Base-by-base conservation (phyloP, 2,888 invertebrate genomes). In the Tricholauxania praeusta region DNA sequence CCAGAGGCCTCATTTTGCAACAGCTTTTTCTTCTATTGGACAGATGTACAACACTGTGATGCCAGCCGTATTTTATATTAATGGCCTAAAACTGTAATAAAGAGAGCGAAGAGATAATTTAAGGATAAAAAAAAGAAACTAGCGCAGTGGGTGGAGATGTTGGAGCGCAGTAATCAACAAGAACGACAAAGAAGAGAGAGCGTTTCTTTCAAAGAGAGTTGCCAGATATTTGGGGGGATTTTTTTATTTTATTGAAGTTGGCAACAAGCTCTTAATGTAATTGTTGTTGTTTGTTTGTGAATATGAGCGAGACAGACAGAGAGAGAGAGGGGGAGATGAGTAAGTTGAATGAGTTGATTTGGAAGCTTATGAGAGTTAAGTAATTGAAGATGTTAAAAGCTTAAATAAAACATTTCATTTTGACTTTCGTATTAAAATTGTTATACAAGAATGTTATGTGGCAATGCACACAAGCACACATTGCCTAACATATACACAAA, bases 371-470 rank as follows among this genome's bases (percentile, higher is more conserved):
- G 78, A 78, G 67, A 74, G 73, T 74, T 79, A 79, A 81, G 80
- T 80, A 82, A 82, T 80, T 82, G 80, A 80, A 79, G 79, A 80
- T 78, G 78, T 79, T 80, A 79, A 79, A 80, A 80, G 80, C 79
- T 80, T 78, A 78, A 79, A 78, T 78, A 79, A 79, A 77, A 77
- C 75, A 78, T 78, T 74, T 74, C 73, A 78, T 77, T 77, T 71
- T 74, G 77, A 71, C 74, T 78, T 77, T 76, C 63, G 72, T 74
- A 76, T 77, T 76, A 75, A 76, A 76, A 78, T 76, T 77, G 75
- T 72, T 75, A 74, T 63, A 71, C 73, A 78, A 73, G 66, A 52
- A 39, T 64, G 65, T 59, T 65, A 69, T 15, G 60, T 57, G 55
- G 53, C 52, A 22, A 6, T 51, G 53, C 49, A 57, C 57, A 57